Percentiles rank a stretch among this genome's conserved stretches.
Evolutionary conservation across 1,140 invertebrate species (phyloP).

Genomic region (Ceratosolen fusciceps): DNA sequence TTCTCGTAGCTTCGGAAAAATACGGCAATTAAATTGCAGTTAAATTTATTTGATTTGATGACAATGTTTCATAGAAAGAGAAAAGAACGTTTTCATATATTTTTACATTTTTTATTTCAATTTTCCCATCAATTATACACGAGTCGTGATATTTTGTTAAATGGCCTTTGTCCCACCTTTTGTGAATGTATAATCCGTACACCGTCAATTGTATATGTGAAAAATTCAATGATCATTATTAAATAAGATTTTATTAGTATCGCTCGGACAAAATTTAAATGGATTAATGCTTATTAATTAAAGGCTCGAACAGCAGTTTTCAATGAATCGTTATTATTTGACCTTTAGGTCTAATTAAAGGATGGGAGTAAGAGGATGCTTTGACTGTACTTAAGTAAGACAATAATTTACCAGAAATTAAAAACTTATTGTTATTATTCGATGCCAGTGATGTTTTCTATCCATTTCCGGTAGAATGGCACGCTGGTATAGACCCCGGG

Average conservation of each 20-base stretch:
- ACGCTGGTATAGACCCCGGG: conserved; percentile 75
- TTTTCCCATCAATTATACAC: not conserved
- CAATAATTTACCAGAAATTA: not conserved
- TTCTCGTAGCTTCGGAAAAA: not conserved
- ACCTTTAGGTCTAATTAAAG: too few species aligned
- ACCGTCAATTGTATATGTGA: too few species aligned
- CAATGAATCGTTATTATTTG: too few species aligned
- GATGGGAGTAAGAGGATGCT: too few species aligned
- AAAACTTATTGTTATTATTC: not conserved
- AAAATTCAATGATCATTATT: not conserved
- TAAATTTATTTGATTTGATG: not conserved
- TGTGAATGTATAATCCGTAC: too few species aligned
- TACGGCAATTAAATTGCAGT: not conserved
- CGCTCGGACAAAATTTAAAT: too few species aligned
- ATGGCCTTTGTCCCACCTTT: too few species aligned
- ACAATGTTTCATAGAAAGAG: not conserved
- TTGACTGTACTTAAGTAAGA: not conserved
- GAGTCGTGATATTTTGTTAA: not conserved
- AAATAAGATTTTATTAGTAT: too few species aligned
- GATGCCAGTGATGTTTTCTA: conserved; percentile 50
- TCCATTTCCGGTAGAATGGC: conserved; percentile 59
- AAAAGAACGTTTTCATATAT: conserved; percentile 6
- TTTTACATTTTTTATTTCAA: not conserved
- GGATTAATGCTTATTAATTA: too few species aligned
- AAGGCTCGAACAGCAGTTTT: too few species aligned